Evolutionary conservation across 2,113 vertebrate species (phyloP), one percentile per base, ranked within the genome.

Genomic region (Cyprinodon brontotheroides): DNA sequence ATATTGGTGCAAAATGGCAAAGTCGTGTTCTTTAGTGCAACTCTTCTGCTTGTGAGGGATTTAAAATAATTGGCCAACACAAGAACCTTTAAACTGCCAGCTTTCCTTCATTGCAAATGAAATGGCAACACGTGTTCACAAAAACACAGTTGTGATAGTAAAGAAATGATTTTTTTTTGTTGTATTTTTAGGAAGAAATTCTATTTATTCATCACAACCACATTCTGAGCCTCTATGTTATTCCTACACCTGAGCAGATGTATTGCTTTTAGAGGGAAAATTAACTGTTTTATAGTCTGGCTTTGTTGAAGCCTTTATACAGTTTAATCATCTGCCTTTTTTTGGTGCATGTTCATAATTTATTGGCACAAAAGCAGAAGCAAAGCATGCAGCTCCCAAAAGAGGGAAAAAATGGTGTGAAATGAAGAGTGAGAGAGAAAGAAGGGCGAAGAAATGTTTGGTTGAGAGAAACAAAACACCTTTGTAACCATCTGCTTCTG

Each of bases 11-110:
- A 63, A 67, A 84, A 74, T 61, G 76, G 82, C 72, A 76, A 74
- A 68, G 85, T 83, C 75, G 73, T 20, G 75, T 82, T 75, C 78
- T 70, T 72, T 89, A 90, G 90, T 90, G 89, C 88, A 76, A 65
- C 73, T 78, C 77, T 39, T 69, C 78, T 80, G 80, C 90, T 89
- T 89, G 81, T 84, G 87, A 84, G 88, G 89, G 81, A 88, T 92
- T 91, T 93, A 91, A 93, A 93, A 91, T 93, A 92, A 90, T 93
- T 87, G 87, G 89, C 88, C 76, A 83, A 20, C 50, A 57, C 50
- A 57, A 20, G 2, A 57, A n/a, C 20, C 50, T 57, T 14, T 53
- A 53, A 53, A 20, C 50, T 82, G 77, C 72, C 29, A 77, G 29
- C 72, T 74, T 72, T 83, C 74, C 65, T 87, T 69, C 38, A 9